A percentile compares a stretch with the other conserved stretches of the same genome.
Conservation (phyloP, 1,140 invertebrate genomes). For the Steinernema feltiae region DNA sequence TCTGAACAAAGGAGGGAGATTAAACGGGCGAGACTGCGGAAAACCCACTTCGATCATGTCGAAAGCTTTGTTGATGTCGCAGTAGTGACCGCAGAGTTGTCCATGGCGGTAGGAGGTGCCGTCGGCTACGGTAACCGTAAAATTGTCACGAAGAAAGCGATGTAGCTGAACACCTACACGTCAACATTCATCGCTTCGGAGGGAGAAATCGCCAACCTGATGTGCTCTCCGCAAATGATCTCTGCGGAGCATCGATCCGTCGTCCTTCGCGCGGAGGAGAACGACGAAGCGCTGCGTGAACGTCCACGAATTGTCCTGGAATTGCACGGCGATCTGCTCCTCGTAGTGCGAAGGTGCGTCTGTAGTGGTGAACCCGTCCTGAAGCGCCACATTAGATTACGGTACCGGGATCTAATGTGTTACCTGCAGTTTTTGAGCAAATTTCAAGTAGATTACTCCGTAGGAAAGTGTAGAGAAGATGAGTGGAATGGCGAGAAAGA, state of each 20-base stretch:
- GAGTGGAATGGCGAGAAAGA: conserved; percentile 24
- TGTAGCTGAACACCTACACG: conserved; percentile 18
- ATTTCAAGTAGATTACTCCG: conserved; percentile 18
- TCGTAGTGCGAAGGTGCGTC: conserved; percentile 14
- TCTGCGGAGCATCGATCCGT: conserved; percentile 15
- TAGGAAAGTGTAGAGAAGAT: conserved; percentile 24
- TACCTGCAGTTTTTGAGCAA: conserved; percentile 24
- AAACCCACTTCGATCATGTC: background rate
- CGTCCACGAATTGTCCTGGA: background rate
- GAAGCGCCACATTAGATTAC: background rate
- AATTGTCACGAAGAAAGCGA: conserved; percentile 16
- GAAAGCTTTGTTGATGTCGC: conserved; percentile 22
- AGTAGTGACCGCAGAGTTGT: conserved; percentile 20
- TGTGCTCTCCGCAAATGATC: background rate
- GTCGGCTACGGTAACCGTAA: conserved; percentile 23
- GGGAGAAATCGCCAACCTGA: background rate
- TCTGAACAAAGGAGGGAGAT: too few relatives aligned
- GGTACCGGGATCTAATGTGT: background rate
- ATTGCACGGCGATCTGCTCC: conserved; percentile 11
- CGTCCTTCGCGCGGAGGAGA: conserved; percentile 15
- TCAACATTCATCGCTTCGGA: background rate
- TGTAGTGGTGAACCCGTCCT: conserved; percentile 23
- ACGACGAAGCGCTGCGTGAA: conserved; percentile 20
- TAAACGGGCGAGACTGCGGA: too few relatives aligned
- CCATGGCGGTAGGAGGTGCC: conserved; percentile 9